Evolutionary conservation across 2,888 invertebrate genomes (phyloP), one percentile per base, ranked within the genome.

Genomic region (Drosophila histrio): DNA sequence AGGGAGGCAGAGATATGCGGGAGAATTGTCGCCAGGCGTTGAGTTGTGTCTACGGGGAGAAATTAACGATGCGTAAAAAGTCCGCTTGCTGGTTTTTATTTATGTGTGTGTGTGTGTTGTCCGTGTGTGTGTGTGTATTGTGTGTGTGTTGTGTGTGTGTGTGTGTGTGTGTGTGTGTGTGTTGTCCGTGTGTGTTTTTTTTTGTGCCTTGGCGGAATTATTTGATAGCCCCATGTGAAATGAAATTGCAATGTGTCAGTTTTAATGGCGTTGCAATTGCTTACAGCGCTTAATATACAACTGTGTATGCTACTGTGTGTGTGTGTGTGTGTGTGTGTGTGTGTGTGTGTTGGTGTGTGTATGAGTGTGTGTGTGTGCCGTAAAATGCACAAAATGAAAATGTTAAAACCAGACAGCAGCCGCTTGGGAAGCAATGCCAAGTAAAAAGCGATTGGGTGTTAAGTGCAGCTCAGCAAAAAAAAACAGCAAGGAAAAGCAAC

Each of bases 31-130:
- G 69, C 57, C 47, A 47, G 28, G 63, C 60, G 70, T 60, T 50
- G 49, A 66, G 52, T 58, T 66, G 58, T 57, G 79, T 79, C 87
- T 79, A 71, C 70, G 73, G 85, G 85, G 73, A 67, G 52, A 87
- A 89, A 89, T 87, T 87, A 87, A 87, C 87, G 87, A 87, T 80
- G 86, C 89, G 89, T 85, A 82, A 87, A 87, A 87, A 82, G 79
- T 79, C 72, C 72, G 78, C 63, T 60, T 52, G 64, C 58, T 67
- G 64, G 57, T 70, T 69, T 83, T 71, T 68, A 63, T 70, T 58
- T 63, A 62, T 65, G 56, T 57, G 49, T 58, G 41, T 59, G 21
- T 54, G 21, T 28, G 24, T 39, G 13, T 11, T 49, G 28, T 22
- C 41, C 38, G 39, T 53, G 41, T 13, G 15, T 6, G 22, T 2